phyloP scores from a whole-genome alignment of 1,140 invertebrate species.

The Microplitis mediator region DNA sequence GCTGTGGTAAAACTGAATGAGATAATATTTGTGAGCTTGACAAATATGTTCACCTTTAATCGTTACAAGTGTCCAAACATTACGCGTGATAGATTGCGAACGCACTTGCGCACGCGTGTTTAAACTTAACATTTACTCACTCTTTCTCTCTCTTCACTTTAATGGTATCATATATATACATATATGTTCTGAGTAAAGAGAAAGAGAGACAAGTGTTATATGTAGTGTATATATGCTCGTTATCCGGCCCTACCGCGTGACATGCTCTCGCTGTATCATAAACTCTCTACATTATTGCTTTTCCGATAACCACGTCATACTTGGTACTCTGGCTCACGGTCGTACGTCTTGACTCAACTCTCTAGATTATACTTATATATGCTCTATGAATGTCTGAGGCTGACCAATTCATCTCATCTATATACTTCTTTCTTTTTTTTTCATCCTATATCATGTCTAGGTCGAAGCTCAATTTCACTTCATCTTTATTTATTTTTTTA shows the following conservation, averaged over 20 bases:
- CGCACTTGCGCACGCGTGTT: slow-evolving; percentile 6
- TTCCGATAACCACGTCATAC: slow-evolving; percentile 55
- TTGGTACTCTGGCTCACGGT: slow-evolving; percentile 26
- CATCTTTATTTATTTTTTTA: background rate
- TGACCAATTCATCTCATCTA: background rate
- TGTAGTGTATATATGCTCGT: slow-evolving; percentile 50
- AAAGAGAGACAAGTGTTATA: slow-evolving; percentile 25
- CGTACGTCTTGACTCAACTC: slow-evolving; percentile 4
- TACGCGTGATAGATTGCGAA: slow-evolving; percentile 15
- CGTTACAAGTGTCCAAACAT: slow-evolving; percentile 12
- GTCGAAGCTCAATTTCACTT: background rate
- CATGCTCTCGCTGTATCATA: slow-evolving; percentile 49
- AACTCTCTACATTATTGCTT: slow-evolving; percentile 63
- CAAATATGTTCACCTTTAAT: slow-evolving; percentile 11
- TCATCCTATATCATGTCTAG: background rate
- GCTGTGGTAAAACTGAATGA: background rate
- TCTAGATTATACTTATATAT: background rate
- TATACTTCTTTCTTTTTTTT: background rate
- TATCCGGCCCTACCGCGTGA: slow-evolving; percentile 41
- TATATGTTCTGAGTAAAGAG: background rate
- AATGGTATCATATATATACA: too few species aligned
- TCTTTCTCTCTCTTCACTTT: too few species aligned
- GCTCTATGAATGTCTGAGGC: background rate
- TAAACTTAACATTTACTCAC: too few species aligned
- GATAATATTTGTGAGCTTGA: background rate